Evolutionary conservation across 2,888 invertebrate genomes (phyloP), one percentile per base, ranked within the genome.

Genomic region (Drosophila gaucha): DNA sequence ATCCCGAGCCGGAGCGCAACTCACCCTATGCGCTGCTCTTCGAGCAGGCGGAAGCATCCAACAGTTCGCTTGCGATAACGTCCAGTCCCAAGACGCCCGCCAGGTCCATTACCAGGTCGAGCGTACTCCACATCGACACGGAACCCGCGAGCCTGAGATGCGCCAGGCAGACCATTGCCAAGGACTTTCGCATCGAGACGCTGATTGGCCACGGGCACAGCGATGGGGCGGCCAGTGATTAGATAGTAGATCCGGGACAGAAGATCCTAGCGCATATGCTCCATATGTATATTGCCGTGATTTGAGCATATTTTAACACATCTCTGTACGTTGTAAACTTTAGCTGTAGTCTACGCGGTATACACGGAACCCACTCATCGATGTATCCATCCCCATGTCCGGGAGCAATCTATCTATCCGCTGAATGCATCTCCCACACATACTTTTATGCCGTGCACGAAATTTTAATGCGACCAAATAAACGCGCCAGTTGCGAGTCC

Each of bases 161-260:
- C 52, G 82, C 79, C 38, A 86, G 90, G 56, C 90, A 89, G 46
- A 90, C 84, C 16, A 90, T 84, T 62, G 88, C 91, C 26, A 91
- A 90, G 70, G 92, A 91, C 59, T 92, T 92, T 70, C 92, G 92
- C 65, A 92, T 92, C 71, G 92, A 92, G 73, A 91, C 92, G 4
- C 72, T 92, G 58, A 92, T 92, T 62, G 92, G 92, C 1, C 84
- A 83, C 49, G 66, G 58, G 26, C 71, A 78, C 33, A 73, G 67
- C 31, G 86, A 86, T 38, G 83, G 90, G 3, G 90, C 90, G 52
- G 64, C 83, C 59, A 88, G 85, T 66, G 89, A 89, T 72, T 86
- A 87, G 55, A 20, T 22, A 35, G 14, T 0, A 2, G 30, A 30
- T 12, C 12, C 6, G 30, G 33, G 33, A 33, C 14, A 2, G 14